Evolutionary conservation across 1,140 invertebrate genomes (phyloP), one percentile per base, ranked within the genome.

Genomic region (Microplitis demolitor): DNA sequence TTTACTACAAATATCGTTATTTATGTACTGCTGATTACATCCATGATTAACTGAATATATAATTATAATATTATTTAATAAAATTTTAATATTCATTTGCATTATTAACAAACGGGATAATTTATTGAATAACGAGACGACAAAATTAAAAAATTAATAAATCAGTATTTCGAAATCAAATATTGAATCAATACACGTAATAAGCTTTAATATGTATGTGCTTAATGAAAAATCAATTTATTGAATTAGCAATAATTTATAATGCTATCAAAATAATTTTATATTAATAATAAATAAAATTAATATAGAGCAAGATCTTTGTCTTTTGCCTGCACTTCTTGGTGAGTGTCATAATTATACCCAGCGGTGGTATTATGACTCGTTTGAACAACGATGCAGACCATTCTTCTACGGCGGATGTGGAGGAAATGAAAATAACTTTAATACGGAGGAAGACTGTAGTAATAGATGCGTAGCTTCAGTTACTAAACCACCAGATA

Each of bases 321-420:
- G 97, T 83, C 88, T 91, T 14, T 85, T 96, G 75, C 92, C 95
- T 0, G 91, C 92, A 6, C 88, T 91, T 66, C 84, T 90, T 72
- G 97, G 96, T 6, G 91, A 93, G 16, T 98, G 96, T 79, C 90
- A 90, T 64, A 90, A 94, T 77, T 96, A 96, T 80, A 90, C 89
- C 14, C 86, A 90, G 67, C 89, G 91, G 60, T 98, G 94, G 93
- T 97, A 94, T 87, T 98, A 91, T 84, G 94, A 98, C 83, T 91
- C 91, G 0, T 90, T 89, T 77, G 88, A 91, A 13, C 88, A 90
- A 58, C 81, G 86, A 34, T 97, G 96, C 80, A 86, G 90, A 74
- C 90, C 91, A 74, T 97, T 97, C 81, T 92, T 92, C 71, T 97
- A 94, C 80, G 92, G 93, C 6, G 94, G 95, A 4, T 96, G 94